phyloP scores from a whole-genome alignment of 2,888 invertebrate species.

The Epinotia bilunana region DNA sequence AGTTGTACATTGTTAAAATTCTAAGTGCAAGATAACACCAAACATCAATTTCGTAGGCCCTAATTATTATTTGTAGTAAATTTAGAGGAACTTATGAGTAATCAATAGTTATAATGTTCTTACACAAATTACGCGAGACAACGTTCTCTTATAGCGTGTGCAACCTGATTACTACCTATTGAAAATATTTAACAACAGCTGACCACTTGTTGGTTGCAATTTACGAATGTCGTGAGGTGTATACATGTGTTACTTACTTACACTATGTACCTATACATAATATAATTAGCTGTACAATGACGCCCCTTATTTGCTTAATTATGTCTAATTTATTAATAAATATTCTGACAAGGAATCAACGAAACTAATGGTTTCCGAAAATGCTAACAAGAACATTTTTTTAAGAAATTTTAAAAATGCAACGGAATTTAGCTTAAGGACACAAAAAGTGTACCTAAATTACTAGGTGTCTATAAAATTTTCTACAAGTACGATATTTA shows the following conservation, averaged over 20 bases:
- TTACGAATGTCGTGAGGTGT: neutral
- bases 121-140: neutral
- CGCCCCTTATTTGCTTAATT: neutral
- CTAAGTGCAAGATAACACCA: slow-evolving; percentile 3
- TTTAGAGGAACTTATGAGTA: neutral
- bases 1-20: slow-evolving; percentile 14
- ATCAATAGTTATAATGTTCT: neutral
- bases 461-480: no score
- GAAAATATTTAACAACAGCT: no score
- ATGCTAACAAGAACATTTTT: neutral
- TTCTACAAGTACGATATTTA: no score
- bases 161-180: neutral
- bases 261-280: slow-evolving; percentile 20
- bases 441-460: no score
- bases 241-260: neutral
- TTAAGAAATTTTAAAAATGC: neutral
- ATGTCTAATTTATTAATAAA: neutral
- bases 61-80: neutral
- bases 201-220: neutral
- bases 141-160: neutral
- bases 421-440: no score
- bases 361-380: neutral
- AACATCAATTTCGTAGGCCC: neutral
- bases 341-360: neutral
- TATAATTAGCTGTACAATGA: slow-evolving; percentile 18